Evolutionary conservation across 2,888 invertebrate species (phyloP).

Genomic region (Mythimna ferrago): DNA sequence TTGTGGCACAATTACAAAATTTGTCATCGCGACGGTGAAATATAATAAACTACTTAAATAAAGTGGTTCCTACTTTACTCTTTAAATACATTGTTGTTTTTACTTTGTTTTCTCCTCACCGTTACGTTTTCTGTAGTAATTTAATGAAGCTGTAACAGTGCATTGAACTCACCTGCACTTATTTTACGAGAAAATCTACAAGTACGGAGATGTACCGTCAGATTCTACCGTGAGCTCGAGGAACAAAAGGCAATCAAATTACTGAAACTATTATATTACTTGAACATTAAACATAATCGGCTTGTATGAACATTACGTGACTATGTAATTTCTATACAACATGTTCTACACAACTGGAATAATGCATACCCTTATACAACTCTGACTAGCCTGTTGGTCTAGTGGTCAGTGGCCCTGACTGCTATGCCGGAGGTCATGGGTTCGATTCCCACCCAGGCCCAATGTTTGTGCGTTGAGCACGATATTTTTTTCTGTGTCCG

Average conservation of each 20-base stretch:
- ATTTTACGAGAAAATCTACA: constrained; percentile 17
- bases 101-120: constrained; percentile 29
- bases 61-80: constrained; percentile 19
- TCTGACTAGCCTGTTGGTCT: too few species aligned
- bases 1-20: background rate
- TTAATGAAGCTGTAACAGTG: constrained; percentile 51
- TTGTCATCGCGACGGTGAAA: background rate
- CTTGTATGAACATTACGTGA: background rate
- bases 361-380: too few species aligned
- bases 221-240: background rate
- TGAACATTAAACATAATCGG: background rate
- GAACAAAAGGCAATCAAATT: constrained; percentile 15
- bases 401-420: too few species aligned
- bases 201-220: constrained; percentile 10
- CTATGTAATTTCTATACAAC: background rate
- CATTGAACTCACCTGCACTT: constrained; percentile 47
- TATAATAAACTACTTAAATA: background rate
- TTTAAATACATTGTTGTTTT: constrained; percentile 10
- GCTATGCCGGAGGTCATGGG: too few species aligned
- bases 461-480: too few species aligned
- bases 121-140: constrained; percentile 43
- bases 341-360: too few species aligned
- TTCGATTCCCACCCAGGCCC: too few species aligned
- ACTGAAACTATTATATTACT: background rate
- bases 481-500: too few species aligned